Conservation (phyloP, 1,140 invertebrate genomes). For the Saccostrea glomerata region DNA sequence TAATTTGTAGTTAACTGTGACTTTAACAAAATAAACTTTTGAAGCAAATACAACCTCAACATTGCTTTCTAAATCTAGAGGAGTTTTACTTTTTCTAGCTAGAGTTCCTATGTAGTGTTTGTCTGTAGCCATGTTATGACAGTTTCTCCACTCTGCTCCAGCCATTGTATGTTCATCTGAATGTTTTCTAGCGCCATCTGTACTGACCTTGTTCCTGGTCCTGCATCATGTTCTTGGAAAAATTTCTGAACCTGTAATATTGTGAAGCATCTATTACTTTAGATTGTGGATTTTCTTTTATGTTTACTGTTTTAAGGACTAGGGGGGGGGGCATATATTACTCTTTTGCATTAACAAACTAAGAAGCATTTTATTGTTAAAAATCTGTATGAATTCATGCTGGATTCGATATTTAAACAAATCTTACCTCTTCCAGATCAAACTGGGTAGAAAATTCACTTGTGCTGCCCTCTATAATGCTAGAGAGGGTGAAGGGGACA, state of each 20-base stretch:
- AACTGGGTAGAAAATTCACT: conserved; percentile 48
- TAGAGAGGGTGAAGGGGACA: conserved; percentile 44
- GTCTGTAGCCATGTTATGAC: conserved; percentile 43
- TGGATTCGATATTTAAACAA: too few species aligned
- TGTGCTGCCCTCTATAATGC: conserved; percentile 39
- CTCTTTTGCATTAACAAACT: too few species aligned
- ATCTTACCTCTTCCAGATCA: conserved; percentile 53
- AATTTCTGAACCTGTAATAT: conserved; percentile 45
- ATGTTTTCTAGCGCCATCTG: conserved; percentile 43
- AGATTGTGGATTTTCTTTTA: too few species aligned
- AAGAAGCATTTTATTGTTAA: too few species aligned
- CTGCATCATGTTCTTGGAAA: conserved; percentile 45
- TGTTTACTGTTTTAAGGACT: too few species aligned
- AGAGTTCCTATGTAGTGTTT: background rate
- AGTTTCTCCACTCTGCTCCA: conserved; percentile 41
- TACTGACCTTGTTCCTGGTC: conserved; percentile 45
- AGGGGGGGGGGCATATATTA: too few species aligned
- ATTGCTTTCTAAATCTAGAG: background rate
- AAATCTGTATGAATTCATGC: too few species aligned
- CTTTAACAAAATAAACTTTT: too few species aligned
- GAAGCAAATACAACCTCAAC: too few species aligned
- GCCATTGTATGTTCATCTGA: conserved; percentile 49
- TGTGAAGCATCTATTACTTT: too few species aligned
- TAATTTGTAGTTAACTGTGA: too few species aligned
- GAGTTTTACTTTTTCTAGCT: background rate